Conservation (phyloP, 2,797 vertebrate species). For the Lithobates pipiens region DNA sequence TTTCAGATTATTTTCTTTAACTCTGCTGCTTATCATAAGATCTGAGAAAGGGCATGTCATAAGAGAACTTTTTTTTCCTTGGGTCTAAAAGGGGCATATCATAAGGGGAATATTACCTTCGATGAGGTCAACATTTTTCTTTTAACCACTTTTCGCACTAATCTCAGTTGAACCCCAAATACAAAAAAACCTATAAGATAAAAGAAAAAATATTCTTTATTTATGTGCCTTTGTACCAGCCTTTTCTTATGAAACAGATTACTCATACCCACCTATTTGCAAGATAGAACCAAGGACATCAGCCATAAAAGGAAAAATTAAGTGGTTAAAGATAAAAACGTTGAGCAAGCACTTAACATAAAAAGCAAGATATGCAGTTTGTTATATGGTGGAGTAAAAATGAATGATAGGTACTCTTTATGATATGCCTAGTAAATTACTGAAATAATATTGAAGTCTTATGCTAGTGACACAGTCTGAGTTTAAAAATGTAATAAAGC, state of each 20-base stretch:
- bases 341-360: not conserved
- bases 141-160: too few species aligned
- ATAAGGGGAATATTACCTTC: too few species aligned
- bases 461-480: not conserved
- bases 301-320: not conserved
- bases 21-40: too few species aligned
- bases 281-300: not conserved
- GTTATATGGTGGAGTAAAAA: not conserved
- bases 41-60: too few species aligned
- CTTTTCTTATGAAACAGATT: not conserved
- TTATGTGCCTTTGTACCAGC: too few species aligned
- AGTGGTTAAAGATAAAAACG: not conserved
- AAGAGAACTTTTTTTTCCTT: too few species aligned
- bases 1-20: too few species aligned
- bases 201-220: too few species aligned
- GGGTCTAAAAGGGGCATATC: too few species aligned
- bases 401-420: not conserved
- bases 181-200: too few species aligned
- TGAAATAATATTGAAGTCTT: not conserved
- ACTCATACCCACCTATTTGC: not conserved
- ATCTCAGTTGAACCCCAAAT: too few species aligned
- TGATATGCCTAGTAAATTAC: not conserved
- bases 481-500: not conserved
- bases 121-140: too few species aligned
- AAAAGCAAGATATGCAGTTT: not conserved